Evolutionary conservation across 2,888 invertebrate genomes (phyloP).

Genomic region (Aspidiotus rigidus): DNA sequence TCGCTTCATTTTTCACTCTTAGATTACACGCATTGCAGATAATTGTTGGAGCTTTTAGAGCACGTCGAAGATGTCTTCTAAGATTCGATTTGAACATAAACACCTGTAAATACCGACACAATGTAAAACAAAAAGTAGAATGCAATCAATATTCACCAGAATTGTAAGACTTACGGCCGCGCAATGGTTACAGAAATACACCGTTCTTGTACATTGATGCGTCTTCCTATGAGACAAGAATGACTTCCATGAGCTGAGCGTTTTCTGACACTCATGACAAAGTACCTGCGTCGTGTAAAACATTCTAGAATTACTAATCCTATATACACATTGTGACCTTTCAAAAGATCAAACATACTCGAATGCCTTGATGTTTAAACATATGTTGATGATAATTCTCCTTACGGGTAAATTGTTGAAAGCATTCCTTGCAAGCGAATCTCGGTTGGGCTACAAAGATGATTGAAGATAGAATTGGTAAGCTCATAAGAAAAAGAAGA

Average conservation of each 20-base stretch:
- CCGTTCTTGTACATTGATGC: not conserved
- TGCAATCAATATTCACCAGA: not conserved
- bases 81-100: constrained; percentile 2
- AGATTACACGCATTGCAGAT: not conserved
- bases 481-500: not conserved
- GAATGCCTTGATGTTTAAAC: not conserved
- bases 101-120: not conserved
- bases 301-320: not conserved
- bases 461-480: not conserved
- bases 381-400: not conserved
- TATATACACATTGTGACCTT: not conserved
- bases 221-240: not conserved
- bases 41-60: not conserved
- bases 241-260: not conserved
- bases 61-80: not conserved
- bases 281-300: not conserved
- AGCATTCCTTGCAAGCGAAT: not conserved
- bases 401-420: not conserved
- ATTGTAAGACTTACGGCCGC: not conserved
- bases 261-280: not conserved
- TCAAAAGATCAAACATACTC: not conserved
- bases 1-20: not conserved
- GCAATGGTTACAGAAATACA: not conserved
- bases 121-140: not conserved
- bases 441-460: not conserved